A percentile compares a stretch with the other conserved stretches of the same genome.
These are phyloP conservation scores for Mormyrus hasselquistii DNA, from an alignment of 2,797 vertebrate genomes.

Conservation along the genomic window DNA sequence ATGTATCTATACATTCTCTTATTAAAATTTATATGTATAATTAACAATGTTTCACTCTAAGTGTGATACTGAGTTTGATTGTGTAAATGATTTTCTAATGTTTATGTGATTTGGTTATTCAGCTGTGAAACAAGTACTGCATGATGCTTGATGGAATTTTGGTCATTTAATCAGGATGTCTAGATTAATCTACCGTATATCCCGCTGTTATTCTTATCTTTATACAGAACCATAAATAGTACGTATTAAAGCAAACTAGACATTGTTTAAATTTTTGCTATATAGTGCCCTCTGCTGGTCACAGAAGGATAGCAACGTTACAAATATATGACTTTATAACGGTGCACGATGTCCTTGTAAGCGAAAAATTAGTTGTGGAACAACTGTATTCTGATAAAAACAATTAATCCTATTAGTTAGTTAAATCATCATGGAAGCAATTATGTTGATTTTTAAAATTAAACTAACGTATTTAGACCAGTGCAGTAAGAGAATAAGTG, in stretches of 20 bases:
- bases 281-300: background rate
- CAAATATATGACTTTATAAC: background rate
- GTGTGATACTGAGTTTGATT: background rate
- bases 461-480: background rate
- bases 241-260: background rate
- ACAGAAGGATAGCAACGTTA: background rate
- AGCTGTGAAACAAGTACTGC: background rate
- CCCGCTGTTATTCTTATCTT: background rate
- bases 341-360: background rate
- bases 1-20: background rate
- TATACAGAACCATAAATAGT: background rate
- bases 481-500: background rate
- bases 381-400: background rate
- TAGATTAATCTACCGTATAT: background rate
- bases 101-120: background rate
- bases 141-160: background rate
- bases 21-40: background rate
- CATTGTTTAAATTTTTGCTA: background rate
- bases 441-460: background rate
- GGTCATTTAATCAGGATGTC: background rate
- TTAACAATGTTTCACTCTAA: background rate
- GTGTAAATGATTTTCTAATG: background rate
- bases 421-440: background rate
- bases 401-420: background rate
- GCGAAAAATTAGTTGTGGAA: background rate